Base-by-base conservation (phyloP, 1,140 invertebrate genomes). In the Colletes latitarsis region DNA sequence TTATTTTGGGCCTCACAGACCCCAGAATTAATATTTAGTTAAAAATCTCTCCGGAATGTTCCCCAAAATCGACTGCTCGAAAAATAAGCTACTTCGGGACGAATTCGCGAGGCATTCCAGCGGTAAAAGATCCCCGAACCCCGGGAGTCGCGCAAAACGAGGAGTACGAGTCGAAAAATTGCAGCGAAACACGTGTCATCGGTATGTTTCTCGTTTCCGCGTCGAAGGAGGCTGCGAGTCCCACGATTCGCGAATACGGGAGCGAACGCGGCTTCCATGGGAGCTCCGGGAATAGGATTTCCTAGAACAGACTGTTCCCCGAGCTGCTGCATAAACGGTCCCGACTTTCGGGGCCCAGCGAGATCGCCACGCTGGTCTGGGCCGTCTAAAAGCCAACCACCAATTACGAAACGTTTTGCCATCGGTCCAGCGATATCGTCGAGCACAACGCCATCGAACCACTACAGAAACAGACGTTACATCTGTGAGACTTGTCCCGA, bases 211-310 rank as follows among this genome's bases (percentile, higher is more conserved):
- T 79, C 46, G 62, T 80, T 87, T 87, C 49, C 71, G 39, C 43
- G 60, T 70, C 49, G 46, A 67, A 46, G 67, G 58, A 63, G 68
- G 10, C 58, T 5, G 52, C 58, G 81, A 74, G 60, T 87, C 86
- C 62, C 85, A 86, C 78, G 82, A 79, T 79, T 83, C 77, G 64
- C 60, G 72, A 60, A 49, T 69, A 60, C 62, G 63, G n/a, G 43
- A 70, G 39, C 79, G 63, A 90, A 90, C 82, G 64, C 68, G 70
- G 73, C 43, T 43, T 89, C 88, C 87, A 57, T 67, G 72, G 81
- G 72, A 63, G 60, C 30, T 87, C 82, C 84, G 71, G 63, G 89
- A 90, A 90, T 81, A 70, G 68, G 69, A 71, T 52, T 89, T 90
- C 89, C 81, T 67, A 73, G 90, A 91, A 91, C 74, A 69, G 81